Evolutionary conservation across 2,888 invertebrate species (phyloP), one percentile per base, ranked within the genome.

Genomic region (Tachystola acroxantha): DNA sequence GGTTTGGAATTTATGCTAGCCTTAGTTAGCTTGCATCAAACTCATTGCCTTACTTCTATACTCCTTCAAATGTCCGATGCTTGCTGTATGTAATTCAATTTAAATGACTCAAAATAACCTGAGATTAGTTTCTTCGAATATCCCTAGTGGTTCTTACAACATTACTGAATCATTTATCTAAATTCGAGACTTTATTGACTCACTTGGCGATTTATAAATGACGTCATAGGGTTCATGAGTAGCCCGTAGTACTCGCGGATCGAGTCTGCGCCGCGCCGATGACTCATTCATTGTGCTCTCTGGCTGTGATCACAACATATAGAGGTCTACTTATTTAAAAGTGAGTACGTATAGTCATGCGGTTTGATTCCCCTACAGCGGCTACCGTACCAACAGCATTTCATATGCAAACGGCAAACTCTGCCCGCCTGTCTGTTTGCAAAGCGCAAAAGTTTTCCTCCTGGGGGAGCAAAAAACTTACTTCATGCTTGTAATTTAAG

Each of bases 341-440:
- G 32, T 24, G 20, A 36, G 37, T 35, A 16, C 34, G 31, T 51
- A 36, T 26, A 36, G 36, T 37, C 45, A 47, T 53, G 52, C 53
- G 50, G 50, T 53, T 52, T 61, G 64, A 64, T 64, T 66, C 65
- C 57, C 48, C n/a, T n/a, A n/a, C n/a, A n/a, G 43, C 49, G 42
- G 40, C 39, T 5, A 37, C 41, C 46, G 53, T 56, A 55, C 60
- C 67, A 67, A 68, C 62, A 65, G 57, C 60, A 69, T 71, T 73
- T 67, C 58, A 64, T 64, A 71, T 70, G 68, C 73, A 69, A 73
- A 68, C 61, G 55, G 56, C 56, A 57, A 69, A 62, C 55, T 59
- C 56, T 42, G 50, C 44, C 56, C 49, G 48, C 51, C 53, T n/a
- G 47, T 58, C 43, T 66, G 65, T 71, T 71, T 69, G 62, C 59